Base-by-base conservation (phyloP, 2,797 vertebrate genomes). In the Rhynchonycteris naso region DNA sequence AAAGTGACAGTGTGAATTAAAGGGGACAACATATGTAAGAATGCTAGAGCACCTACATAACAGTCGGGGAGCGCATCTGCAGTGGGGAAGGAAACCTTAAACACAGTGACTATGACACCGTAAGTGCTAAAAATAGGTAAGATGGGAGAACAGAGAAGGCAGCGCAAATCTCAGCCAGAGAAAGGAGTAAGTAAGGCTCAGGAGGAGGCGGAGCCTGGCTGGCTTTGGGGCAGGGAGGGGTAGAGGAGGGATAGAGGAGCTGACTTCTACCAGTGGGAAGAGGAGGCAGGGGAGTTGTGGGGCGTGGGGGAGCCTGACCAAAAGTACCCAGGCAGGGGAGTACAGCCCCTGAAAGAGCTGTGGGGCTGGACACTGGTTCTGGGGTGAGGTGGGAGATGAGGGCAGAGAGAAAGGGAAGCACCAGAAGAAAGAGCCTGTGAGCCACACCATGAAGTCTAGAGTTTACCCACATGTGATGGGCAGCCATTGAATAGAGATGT, bases 21-120 rank as follows among this genome's bases (percentile, higher is more conserved):
- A 71, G 35, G 54, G 54, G 71, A 74, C 8, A 35, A 13, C 4
- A 30, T 2, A 24, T 4, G 7, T 56, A 52, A 71, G 35, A 2
- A 19, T 18, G 18, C n/a, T 69, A 52, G 0, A 30, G 16, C 5
- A 1, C 3, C 15, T 71, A 61, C 19, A 7, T 14, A 47, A 16
- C 52, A n/a, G 76, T 88, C 71, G 78, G 66, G 28, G 79, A 52
- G 35, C 2, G 2, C 22, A 4, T 66, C 38, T 26, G 54, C 13
- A 54, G 28, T 16, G 38, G 54, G n/a, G 63, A 80, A 69, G 61
- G 61, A 91, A 86, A 59, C 43, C n/a, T 58, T 22, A 85, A 68
- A 24, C 63, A 38, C 24, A 80, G 22, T 56, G 72, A 81, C 9
- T 30, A 47, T 3, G 52, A 89, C 12, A 54, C 28, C 50, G 0